These are phyloP conservation scores for Pteria penguin DNA, from an alignment of 2,888 invertebrate genomes.

Conservation along the genomic window DNA sequence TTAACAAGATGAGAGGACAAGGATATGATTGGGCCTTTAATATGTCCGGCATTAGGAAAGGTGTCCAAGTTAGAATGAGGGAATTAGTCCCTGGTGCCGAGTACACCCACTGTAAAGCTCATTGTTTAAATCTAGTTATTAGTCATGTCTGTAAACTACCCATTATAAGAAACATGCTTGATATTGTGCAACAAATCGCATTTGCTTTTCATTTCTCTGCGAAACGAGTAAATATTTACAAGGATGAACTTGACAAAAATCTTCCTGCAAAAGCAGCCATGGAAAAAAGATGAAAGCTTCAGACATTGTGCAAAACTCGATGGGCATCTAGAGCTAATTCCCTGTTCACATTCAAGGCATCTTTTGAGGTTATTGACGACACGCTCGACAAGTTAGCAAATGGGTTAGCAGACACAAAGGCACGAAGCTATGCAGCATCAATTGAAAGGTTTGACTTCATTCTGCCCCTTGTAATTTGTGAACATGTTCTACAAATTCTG, in stretches of 20 bases:
- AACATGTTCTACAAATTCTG: slow-evolving; percentile 16
- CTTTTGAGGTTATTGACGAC: slow-evolving; percentile 24
- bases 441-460: slow-evolving; percentile 33
- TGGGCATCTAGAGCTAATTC: slow-evolving; percentile 34
- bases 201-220: slow-evolving; percentile 38
- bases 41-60: slow-evolving; percentile 38
- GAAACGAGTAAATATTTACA: not conserved
- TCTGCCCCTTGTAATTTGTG: slow-evolving; percentile 13
- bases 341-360: slow-evolving; percentile 21
- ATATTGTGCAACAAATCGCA: slow-evolving; percentile 33
- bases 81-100: slow-evolving; percentile 30
- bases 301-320: slow-evolving; percentile 38
- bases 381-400: slow-evolving; percentile 27
- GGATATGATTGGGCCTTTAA: slow-evolving; percentile 48
- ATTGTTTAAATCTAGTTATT: slow-evolving; percentile 43
- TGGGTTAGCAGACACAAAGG: slow-evolving; percentile 27
- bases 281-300: slow-evolving; percentile 20
- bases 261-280: not conserved
- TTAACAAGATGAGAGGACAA: slow-evolving; percentile 40
- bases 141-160: slow-evolving; percentile 26
- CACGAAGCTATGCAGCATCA: slow-evolving; percentile 14
- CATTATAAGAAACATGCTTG: slow-evolving; percentile 42
- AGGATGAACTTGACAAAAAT: not conserved
- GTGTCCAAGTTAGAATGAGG: slow-evolving; percentile 44
- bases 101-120: slow-evolving; percentile 47